These are phyloP conservation scores for Trichacis sp. DNA, from an alignment of 2,888 invertebrate species.

Conservation along the genomic window DNA sequence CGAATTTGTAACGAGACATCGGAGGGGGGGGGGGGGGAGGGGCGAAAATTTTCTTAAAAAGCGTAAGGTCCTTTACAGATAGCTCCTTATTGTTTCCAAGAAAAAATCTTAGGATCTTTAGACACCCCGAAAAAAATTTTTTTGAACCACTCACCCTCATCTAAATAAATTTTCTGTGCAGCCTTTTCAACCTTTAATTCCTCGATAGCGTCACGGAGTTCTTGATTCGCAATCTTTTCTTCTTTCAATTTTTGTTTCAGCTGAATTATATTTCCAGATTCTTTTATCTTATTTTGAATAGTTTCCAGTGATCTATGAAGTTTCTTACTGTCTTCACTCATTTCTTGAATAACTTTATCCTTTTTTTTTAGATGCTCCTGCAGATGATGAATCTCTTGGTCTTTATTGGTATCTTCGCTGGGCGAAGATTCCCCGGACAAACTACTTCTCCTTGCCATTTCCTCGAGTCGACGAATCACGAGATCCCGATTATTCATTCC, in stretches of 20 bases:
- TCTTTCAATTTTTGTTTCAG: constrained; percentile 73
- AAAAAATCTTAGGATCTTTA: too few species aligned
- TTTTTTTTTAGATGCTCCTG: constrained; percentile 74
- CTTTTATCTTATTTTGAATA: constrained; percentile 71
- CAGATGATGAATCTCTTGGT: constrained; percentile 72
- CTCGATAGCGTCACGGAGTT: too few species aligned
- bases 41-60: too few species aligned
- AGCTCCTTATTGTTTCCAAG: too few species aligned
- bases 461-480: constrained; percentile 58
- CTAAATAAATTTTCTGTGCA: too few species aligned
- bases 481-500: constrained; percentile 58
- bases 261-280: constrained; percentile 74
- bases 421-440: constrained; percentile 54
- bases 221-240: constrained; percentile 69
- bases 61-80: too few species aligned
- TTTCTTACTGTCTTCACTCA: constrained; percentile 72
- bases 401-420: constrained; percentile 53
- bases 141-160: too few species aligned
- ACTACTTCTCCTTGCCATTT: constrained; percentile 57
- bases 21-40: too few species aligned
- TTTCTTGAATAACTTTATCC: constrained; percentile 73
- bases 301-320: constrained; percentile 71
- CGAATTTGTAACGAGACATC: too few species aligned
- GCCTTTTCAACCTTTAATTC: too few species aligned
- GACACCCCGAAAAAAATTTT: too few species aligned